These are phyloP conservation scores for Anguilla japonica DNA, from an alignment of 2,113 vertebrate genomes.

Conservation along the genomic window DNA sequence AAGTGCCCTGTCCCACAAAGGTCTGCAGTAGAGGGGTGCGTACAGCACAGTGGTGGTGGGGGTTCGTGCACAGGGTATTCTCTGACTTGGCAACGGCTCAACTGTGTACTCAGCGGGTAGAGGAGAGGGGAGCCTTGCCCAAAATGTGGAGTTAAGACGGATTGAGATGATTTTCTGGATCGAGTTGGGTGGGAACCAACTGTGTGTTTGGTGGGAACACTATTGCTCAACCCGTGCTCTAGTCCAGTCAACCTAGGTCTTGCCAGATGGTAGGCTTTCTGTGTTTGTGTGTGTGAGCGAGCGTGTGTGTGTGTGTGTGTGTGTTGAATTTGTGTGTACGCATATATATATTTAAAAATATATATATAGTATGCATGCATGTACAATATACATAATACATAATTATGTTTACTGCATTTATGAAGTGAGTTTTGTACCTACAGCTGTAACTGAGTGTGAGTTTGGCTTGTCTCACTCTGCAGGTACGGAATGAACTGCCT, in stretches of 20 bases:
- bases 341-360: too few species aligned
- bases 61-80: background rate
- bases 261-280: background rate
- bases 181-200: background rate
- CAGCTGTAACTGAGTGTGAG: background rate
- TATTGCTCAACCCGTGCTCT: background rate
- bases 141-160: background rate
- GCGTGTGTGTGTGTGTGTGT: background rate
- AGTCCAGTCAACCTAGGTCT: background rate
- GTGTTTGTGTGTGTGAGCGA: background rate
- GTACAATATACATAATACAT: background rate
- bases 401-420: background rate
- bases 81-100: background rate
- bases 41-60: too few species aligned
- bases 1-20: too few species aligned
- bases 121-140: background rate
- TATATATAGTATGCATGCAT: background rate
- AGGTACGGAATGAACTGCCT: slow-evolving; percentile 95
- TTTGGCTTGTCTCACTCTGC: slow-evolving; percentile 15
- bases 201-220: background rate
- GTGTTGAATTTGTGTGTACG: background rate
- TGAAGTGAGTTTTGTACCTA: background rate
- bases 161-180: background rate
- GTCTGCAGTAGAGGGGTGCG: too few species aligned
- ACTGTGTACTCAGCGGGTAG: background rate